Evolutionary conservation across 2,113 vertebrate genomes (phyloP).

Genomic region (Apodemus sylvaticus): DNA sequence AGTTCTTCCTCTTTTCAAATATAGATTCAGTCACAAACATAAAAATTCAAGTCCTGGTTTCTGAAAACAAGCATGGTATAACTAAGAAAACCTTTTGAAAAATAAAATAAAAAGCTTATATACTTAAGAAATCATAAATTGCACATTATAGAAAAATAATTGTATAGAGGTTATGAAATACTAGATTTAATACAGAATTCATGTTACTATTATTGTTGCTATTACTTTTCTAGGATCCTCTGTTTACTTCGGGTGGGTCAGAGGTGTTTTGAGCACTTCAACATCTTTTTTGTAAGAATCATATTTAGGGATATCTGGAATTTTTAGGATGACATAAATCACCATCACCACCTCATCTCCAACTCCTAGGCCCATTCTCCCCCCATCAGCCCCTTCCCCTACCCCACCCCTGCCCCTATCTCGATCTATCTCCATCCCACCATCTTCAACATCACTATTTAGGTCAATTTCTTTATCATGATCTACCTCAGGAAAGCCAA

Average conservation of each 20-base stretch:
- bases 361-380: background rate
- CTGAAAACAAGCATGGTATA: background rate
- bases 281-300: constrained; percentile 69
- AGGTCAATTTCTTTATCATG: background rate
- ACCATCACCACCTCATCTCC: background rate
- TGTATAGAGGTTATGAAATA: constrained; percentile 82
- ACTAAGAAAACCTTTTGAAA: constrained; percentile 80
- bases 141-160: constrained; percentile 76
- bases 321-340: constrained; percentile 75
- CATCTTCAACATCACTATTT: constrained; percentile 25
- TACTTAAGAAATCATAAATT: constrained; percentile 82
- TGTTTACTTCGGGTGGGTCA: constrained; percentile 68
- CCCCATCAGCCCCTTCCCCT: background rate
- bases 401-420: background rate
- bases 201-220: constrained; percentile 51
- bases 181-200: background rate
- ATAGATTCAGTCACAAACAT: constrained; percentile 80
- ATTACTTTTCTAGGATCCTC: constrained; percentile 56
- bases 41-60: constrained; percentile 79
- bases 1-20: constrained; percentile 83
- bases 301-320: constrained; percentile 77
- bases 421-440: background rate
- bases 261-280: constrained; percentile 80
- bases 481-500: constrained; percentile 91
- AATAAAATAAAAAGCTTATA: constrained; percentile 85